Evolutionary conservation across 2,888 invertebrate genomes (phyloP), one percentile per base, ranked within the genome.

Genomic region (Tetropium fuscum): DNA sequence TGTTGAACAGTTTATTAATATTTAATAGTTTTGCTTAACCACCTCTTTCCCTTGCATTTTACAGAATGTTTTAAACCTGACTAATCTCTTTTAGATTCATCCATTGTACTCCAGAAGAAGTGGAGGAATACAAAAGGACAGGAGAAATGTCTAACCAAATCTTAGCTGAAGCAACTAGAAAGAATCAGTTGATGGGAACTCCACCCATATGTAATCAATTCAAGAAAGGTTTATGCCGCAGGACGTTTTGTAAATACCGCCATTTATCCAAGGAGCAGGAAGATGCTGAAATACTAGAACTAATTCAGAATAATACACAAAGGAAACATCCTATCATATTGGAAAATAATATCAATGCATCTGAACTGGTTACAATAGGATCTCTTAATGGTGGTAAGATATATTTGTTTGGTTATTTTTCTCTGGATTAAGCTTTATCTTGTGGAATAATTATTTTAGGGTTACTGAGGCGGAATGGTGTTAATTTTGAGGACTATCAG

Each of bases 31-130:
- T n/a, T n/a, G n/a, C n/a, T n/a, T n/a, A n/a, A n/a, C n/a, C n/a
- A n/a, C n/a, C n/a, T n/a, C n/a, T n/a, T 32, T 13, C 11, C 3
- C 41, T 18, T 47, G 7, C n/a, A 22, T 34, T 22, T 45, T 40
- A 16, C 27, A 40, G 48, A 11, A 13, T 13, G 45, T 13, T 30
- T 27, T 40, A 20, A 19, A 13, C 6, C n/a, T n/a, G n/a, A n/a
- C n/a, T 22, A 15, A 20, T 44, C 8, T 16, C 11, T 71, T 72
- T 41, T 74, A 88, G 88, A 73, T 93, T 92, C 77, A 84, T 92
- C 36, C 93, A 94, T 79, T 92, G 92, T 73, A 86, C 88, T 0
- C 84, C 90, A 11, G 90, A 90, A 70, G 92, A 93, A 76, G 92
- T 92, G 71, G 88, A 89, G 60, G 90, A 88, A 70, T 93, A 90